These are phyloP conservation scores for Nemopilema nomurai DNA, from an alignment of 30 jellyfish, hydroid and myxozoan species.

Conservation along the genomic window DNA sequence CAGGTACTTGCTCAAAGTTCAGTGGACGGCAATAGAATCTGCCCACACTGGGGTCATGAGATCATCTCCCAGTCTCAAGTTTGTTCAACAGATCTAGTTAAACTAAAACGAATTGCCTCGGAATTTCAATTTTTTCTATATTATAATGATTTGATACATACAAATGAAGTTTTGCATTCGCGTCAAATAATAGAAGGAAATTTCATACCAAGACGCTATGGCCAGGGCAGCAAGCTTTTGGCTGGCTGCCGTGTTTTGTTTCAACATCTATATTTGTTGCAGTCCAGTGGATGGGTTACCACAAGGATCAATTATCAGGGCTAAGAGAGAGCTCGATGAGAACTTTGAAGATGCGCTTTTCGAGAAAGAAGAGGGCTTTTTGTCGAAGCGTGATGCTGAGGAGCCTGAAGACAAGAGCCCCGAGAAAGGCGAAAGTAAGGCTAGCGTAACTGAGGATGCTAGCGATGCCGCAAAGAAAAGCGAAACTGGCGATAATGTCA, in stretches of 20 bases:
- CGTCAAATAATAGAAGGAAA: conserved; percentile 1
- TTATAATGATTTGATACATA: conserved; percentile 54
- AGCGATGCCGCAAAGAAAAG: conserved; percentile 45
- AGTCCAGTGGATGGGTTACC: conserved; percentile 48
- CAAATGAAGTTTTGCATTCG: conserved; percentile 25
- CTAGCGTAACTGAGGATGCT: conserved; percentile 7
- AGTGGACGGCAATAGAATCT: conserved; percentile 64
- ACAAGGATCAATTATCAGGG: conserved; percentile 66
- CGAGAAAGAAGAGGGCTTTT: conserved; percentile 51
- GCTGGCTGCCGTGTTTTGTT: conserved; percentile 59
- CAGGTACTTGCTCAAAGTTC: conserved; percentile 76
- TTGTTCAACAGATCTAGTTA: conserved; percentile 32
- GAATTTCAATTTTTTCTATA: conserved; percentile 17
- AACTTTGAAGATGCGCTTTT: conserved; percentile 77
- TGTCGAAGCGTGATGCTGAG: conserved; percentile 59
- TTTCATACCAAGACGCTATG: conserved; percentile 7
- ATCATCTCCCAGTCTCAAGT: conserved; percentile 61
- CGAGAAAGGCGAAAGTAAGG: conserved; percentile 1
- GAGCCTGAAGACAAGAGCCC: conserved; percentile 28
- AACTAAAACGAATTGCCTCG: conserved; percentile 1
- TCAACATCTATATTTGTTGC: conserved; percentile 29
- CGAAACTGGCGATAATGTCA: conserved; percentile 57
- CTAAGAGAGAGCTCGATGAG: conserved; percentile 85
- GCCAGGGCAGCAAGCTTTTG: conserved; percentile 70
- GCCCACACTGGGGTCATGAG: conserved; percentile 69